Conservation (phyloP, 53 echinoderm and acorn worm genomes). For the Luidia sarsii region DNA sequence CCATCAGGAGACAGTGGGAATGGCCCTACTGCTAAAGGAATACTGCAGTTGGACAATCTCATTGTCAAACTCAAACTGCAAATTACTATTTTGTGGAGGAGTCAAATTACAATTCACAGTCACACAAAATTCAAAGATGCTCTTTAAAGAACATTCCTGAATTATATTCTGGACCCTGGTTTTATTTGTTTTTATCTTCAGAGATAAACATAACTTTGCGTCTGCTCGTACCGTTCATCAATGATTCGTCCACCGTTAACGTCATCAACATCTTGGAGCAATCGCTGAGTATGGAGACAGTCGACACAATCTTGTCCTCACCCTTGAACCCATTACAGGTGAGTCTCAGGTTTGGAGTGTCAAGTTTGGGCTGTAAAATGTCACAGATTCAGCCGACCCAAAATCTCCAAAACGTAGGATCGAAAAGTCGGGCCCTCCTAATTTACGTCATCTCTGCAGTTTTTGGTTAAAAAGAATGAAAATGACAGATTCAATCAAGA, state of each 20-base stretch:
- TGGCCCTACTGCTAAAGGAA: too few species aligned
- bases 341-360: too few species aligned
- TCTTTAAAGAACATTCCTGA: background rate
- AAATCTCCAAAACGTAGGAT: too few species aligned
- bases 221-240: slow-evolving; percentile 7
- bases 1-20: too few species aligned
- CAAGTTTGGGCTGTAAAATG: too few species aligned
- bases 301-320: slow-evolving; percentile 5
- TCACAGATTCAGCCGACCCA: too few species aligned
- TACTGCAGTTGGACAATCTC: too few species aligned
- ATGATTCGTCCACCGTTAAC: background rate
- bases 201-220: slow-evolving; percentile 22
- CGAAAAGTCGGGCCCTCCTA: too few species aligned
- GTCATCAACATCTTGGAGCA: slow-evolving; percentile 10
- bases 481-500: background rate
- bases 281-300: background rate
- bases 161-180: background rate
- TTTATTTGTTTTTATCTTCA: background rate
- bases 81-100: too few species aligned
- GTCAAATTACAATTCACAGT: too few species aligned
- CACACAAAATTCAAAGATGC: background rate
- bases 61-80: too few species aligned
- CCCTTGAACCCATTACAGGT: slow-evolving; percentile 20
- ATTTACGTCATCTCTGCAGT: too few species aligned
- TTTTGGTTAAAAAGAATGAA: background rate